A percentile compares a stretch with the other conserved stretches of the same genome.
These are phyloP conservation scores for Drosophila truncata DNA, from an alignment of 1,140 invertebrate species.

Conservation along the genomic window DNA sequence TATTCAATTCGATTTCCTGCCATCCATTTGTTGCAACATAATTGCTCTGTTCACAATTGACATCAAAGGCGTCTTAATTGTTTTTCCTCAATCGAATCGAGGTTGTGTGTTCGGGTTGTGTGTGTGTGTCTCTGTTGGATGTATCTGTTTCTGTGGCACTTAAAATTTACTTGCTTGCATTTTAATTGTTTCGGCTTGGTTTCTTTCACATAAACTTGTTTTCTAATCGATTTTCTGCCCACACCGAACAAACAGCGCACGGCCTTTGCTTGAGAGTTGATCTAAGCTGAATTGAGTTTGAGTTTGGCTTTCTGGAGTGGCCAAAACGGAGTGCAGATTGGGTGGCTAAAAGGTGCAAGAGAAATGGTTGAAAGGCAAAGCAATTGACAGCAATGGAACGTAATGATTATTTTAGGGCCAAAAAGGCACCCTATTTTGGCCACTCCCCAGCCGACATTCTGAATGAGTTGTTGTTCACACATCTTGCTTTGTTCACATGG, in stretches of 20 bases:
- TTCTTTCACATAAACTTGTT: constrained; percentile 41
- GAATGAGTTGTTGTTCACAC: constrained; percentile 74
- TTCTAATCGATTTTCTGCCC: constrained; percentile 62
- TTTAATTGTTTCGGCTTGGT: constrained; percentile 50
- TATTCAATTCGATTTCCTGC: constrained; percentile 48
- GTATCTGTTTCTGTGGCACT: constrained; percentile 46
- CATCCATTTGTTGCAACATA: constrained; percentile 30
- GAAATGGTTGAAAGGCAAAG: constrained; percentile 23
- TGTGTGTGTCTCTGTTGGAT: constrained; percentile 28
- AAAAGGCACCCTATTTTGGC: constrained; percentile 50
- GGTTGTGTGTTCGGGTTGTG: constrained; percentile 21
- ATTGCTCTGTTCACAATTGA: constrained; percentile 41
- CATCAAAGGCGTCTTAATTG: constrained; percentile 52
- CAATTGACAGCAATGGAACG: constrained; percentile 23
- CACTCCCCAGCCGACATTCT: constrained; percentile 68
- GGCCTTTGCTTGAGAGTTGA: constrained; percentile 66
- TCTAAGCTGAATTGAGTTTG: constrained; percentile 24
- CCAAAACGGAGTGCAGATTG: constrained; percentile 56
- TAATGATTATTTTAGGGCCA: constrained; percentile 27
- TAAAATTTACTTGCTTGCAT: constrained; percentile 61
- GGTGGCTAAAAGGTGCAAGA: constrained; percentile 37
- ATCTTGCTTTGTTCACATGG: constrained; percentile 45
- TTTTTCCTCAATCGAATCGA: constrained; percentile 35
- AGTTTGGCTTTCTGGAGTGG: constrained; percentile 42
- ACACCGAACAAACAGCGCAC: constrained; percentile 80